Conservation (phyloP, 2,888 invertebrate species). For the Pachliopta kotzebuea region DNA sequence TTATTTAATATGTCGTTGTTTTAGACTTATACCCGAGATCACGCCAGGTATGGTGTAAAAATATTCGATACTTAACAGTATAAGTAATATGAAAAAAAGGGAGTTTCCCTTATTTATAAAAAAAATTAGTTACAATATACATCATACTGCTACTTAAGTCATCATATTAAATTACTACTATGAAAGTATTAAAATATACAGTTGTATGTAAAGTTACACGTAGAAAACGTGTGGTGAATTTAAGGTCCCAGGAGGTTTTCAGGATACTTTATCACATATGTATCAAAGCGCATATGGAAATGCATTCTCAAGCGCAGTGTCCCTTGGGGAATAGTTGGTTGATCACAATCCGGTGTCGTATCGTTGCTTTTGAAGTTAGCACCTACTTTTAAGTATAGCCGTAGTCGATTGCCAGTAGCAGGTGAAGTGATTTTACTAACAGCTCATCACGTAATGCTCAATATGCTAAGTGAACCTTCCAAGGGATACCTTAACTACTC, state of each 20-base stretch:
- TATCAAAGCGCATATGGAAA: conserved; percentile 51
- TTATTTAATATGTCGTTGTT: too few relatives aligned
- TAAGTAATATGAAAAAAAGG: too few relatives aligned
- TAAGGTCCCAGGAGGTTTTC: conserved; percentile 49
- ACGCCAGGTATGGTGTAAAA: too few relatives aligned
- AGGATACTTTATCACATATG: conserved; percentile 62
- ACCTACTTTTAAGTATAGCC: conserved; percentile 29
- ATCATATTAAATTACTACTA: too few relatives aligned
- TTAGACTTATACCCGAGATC: too few relatives aligned
- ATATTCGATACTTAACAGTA: too few relatives aligned
- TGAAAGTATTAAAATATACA: too few relatives aligned
- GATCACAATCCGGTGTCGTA: conserved; percentile 43
- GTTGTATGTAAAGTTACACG: too few relatives aligned
- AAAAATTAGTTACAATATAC: too few relatives aligned
- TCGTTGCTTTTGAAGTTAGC: conserved; percentile 35
- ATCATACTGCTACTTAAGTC: too few relatives aligned
- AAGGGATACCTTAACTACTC: conserved; percentile 16
- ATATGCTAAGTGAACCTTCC: conserved; percentile 25
- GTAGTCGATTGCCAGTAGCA: conserved; percentile 32
- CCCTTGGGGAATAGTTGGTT: conserved; percentile 42
- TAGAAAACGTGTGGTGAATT: conserved; percentile 51
- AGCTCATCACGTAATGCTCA: conserved; percentile 25
- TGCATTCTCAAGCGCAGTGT: conserved; percentile 58
- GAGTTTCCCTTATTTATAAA: too few relatives aligned
- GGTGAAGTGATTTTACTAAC: conserved; percentile 14